These are phyloP conservation scores for Lasioglossum villosulum DNA, from an alignment of 2,888 invertebrate genomes.

Conservation along the genomic window DNA sequence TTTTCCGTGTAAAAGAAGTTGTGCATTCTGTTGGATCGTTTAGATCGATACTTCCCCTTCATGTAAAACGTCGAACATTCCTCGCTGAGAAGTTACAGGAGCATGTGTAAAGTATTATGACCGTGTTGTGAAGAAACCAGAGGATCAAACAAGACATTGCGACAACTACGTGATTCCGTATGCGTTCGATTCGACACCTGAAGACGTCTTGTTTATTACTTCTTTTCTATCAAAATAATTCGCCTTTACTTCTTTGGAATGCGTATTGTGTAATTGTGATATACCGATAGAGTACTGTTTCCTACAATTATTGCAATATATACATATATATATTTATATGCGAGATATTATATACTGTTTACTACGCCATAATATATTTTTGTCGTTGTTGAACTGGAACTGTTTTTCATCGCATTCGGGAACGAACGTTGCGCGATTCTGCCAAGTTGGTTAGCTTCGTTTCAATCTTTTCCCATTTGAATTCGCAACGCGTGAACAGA, in stretches of 20 bases:
- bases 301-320: slow-evolving; percentile 42
- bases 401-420: slow-evolving; percentile 19
- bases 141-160: neutral
- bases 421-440: slow-evolving; percentile 12
- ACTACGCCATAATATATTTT: slow-evolving; percentile 45
- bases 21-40: neutral
- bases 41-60: neutral
- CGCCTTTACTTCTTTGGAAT: slow-evolving; percentile 27
- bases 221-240: slow-evolving; percentile 45
- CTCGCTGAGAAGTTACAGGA: slow-evolving; percentile 13
- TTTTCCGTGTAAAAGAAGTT: neutral
- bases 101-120: slow-evolving; percentile 21
- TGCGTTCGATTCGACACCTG: neutral
- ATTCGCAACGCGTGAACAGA: neutral
- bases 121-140: neutral
- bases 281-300: slow-evolving; percentile 61
- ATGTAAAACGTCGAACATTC: slow-evolving; percentile 32
- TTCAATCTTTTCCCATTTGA: neutral
- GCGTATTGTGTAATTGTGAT: slow-evolving; percentile 52
- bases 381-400: slow-evolving; percentile 47
- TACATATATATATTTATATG: slow-evolving; percentile 39
- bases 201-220: neutral
- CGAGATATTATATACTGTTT: slow-evolving; percentile 55
- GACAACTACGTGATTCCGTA: neutral
- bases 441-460: neutral